These are phyloP conservation scores for Lasiurus borealis DNA, from an alignment of 2,113 vertebrate genomes.

Conservation along the genomic window DNA sequence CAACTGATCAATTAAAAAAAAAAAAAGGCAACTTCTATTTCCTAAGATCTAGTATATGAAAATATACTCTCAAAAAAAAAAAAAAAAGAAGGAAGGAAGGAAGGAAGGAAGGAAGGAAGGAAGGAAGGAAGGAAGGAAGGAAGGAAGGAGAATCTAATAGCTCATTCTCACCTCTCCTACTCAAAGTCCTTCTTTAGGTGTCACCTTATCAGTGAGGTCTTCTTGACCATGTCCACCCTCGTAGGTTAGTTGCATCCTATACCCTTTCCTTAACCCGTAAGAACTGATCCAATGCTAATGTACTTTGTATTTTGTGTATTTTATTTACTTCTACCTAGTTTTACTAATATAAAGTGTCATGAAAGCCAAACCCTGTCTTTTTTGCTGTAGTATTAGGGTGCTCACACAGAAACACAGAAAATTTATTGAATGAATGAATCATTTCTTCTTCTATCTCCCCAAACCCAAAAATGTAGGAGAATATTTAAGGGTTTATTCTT, in stretches of 20 bases:
- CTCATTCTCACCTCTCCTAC: neutral
- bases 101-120: too few species aligned
- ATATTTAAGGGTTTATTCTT: neutral
- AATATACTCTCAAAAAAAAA: neutral
- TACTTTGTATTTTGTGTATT: neutral
- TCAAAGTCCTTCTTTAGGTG: neutral
- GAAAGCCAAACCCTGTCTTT: neutral
- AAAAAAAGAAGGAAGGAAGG: too few species aligned
- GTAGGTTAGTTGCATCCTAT: too few species aligned
- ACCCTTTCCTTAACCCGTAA: neutral
- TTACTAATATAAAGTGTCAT: neutral
- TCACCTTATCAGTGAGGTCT: neutral
- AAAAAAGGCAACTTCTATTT: neutral
- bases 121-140: too few species aligned
- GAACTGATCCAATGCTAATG: neutral
- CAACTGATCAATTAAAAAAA: neutral
- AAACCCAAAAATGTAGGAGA: neutral
- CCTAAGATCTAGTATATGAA: neutral
- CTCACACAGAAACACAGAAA: neutral
- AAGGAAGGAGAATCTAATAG: neutral
- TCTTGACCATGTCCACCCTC: rapidly evolving
- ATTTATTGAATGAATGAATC: neutral
- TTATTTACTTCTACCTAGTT: neutral
- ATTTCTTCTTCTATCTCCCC: neutral
- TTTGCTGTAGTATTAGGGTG: neutral